Conservation (phyloP, 2,888 invertebrate species). For the Macrophya annulata region DNA sequence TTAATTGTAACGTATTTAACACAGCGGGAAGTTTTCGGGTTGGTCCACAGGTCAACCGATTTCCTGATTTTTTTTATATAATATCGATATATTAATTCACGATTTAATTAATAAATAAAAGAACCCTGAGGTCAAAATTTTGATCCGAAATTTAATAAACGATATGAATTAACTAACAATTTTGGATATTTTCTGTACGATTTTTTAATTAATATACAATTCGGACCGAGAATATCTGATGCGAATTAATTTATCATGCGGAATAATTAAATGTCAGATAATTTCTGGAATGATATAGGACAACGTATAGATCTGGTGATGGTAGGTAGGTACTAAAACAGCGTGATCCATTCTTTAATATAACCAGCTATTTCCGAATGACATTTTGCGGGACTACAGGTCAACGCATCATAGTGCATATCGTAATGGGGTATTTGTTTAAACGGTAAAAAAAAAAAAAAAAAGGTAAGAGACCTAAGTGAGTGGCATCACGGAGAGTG, state of each 20-base stretch:
- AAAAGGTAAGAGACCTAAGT: background rate
- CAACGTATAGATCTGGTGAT: background rate
- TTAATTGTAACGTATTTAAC: too few relatives aligned
- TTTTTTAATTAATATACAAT: background rate
- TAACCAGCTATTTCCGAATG: conserved; percentile 19
- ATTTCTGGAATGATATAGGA: background rate
- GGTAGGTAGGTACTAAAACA: background rate
- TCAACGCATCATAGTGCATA: conserved; percentile 31
- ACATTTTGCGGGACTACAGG: conserved; percentile 15
- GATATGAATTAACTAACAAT: background rate
- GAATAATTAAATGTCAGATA: background rate
- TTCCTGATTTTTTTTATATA: too few relatives aligned
- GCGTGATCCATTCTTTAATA: background rate
- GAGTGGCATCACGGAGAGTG: background rate
- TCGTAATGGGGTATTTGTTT: background rate
- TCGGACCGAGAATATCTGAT: background rate
- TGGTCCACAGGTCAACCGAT: too few relatives aligned
- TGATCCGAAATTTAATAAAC: background rate
- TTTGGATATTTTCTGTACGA: background rate
- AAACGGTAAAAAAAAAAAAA: background rate
- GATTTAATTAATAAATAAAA: background rate
- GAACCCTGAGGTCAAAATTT: background rate
- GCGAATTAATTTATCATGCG: background rate
- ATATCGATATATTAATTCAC: background rate
- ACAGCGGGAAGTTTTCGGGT: too few relatives aligned